A percentile compares a stretch with the other conserved stretches of the same genome.
These are phyloP conservation scores for Mesorhabditis spiculigera DNA, from an alignment of 2,888 invertebrate genomes.

Conservation along the genomic window DNA sequence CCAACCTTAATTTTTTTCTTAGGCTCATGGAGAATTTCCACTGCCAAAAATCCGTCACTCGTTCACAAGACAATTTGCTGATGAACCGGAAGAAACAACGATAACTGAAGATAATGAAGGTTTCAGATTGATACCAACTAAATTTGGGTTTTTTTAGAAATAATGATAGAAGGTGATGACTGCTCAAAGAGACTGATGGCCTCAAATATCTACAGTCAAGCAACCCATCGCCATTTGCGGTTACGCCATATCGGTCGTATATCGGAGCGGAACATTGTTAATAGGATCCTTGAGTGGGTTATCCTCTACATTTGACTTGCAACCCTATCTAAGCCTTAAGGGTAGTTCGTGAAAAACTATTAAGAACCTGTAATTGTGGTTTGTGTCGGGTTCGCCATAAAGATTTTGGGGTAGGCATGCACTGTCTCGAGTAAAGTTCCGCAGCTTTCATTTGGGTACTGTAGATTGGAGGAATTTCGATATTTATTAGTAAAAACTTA, in stretches of 20 bases:
- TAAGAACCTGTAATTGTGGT: conserved; percentile 39
- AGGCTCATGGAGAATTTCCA: conserved; percentile 75
- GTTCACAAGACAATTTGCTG: conserved; percentile 95
- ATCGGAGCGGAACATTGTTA: conserved; percentile 42
- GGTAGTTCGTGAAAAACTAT: neutral
- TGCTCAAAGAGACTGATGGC: conserved; percentile 1
- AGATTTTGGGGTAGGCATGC: neutral
- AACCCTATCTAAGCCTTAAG: neutral
- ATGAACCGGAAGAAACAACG: conserved; percentile 65
- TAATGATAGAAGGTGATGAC: neutral
- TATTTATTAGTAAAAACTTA: no score
- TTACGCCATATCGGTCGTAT: conserved; percentile 54
- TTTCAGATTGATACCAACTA: neutral
- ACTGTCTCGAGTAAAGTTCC: no score
- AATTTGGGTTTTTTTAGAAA: no score
- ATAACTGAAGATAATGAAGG: neutral
- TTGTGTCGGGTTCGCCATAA: conserved; percentile 57
- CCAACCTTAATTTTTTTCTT: conserved; percentile 69
- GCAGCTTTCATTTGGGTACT: no score
- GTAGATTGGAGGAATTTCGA: no score
- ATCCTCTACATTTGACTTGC: neutral
- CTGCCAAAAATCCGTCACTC: conserved; percentile 81
- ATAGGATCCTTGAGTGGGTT: conserved; percentile 48
- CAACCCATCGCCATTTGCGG: conserved; percentile 16
- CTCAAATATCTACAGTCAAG: no score